These are phyloP conservation scores for Catharus minimus DNA, from an alignment of 2,113 vertebrate genomes.

Conservation along the genomic window DNA sequence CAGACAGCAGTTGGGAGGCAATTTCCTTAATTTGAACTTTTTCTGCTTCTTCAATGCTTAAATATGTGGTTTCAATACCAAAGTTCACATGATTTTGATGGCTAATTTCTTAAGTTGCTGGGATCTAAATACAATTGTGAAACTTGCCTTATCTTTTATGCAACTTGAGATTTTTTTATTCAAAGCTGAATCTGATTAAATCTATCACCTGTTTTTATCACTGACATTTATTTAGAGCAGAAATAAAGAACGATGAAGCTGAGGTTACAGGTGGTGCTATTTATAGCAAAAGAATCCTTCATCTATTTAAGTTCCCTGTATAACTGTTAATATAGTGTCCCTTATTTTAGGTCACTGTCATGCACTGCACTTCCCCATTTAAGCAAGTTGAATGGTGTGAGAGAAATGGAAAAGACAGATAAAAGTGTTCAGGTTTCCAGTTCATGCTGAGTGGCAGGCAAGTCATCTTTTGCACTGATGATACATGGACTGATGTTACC, in stretches of 20 bases:
- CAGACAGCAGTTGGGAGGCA: neutral
- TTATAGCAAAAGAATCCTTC: constrained; percentile 30
- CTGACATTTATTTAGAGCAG: constrained; percentile 38
- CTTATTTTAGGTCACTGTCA: constrained; percentile 47
- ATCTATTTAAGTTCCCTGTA: constrained; percentile 14
- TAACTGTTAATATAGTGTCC: neutral
- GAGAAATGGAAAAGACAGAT: neutral
- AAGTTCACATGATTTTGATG: neutral
- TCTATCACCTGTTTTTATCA: neutral
- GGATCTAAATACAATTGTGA: neutral
- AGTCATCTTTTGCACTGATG: neutral
- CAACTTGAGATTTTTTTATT: neutral
- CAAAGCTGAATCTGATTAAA: neutral
- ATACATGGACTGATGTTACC: neutral
- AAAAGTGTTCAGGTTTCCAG: neutral
- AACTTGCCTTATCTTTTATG: neutral
- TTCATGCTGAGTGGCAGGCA: neutral
- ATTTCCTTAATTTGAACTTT: neutral
- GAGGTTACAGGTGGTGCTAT: constrained; percentile 31
- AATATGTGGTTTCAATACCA: neutral
- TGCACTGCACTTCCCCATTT: neutral
- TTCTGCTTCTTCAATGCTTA: neutral
- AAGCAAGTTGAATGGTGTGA: neutral
- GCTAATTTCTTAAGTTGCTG: neutral
- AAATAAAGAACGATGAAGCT: constrained; percentile 32